phyloP scores from a whole-genome alignment of 2,113 vertebrate species.

The Myotis brandtii region DNA sequence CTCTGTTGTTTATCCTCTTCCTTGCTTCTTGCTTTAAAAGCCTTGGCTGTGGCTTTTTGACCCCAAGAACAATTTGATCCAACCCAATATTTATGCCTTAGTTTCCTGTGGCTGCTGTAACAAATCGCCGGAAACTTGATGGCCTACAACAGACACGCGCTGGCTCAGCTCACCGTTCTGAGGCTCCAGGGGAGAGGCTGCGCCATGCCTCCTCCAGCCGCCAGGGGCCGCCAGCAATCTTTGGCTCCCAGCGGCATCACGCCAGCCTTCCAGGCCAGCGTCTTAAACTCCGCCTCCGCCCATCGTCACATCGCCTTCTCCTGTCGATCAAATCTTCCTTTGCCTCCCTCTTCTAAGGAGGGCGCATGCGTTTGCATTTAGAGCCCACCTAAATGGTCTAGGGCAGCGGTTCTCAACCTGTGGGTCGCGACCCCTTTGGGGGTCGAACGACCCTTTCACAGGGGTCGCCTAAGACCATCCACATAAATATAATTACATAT shows the following conservation, averaged over 20 bases:
- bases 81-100: not conserved
- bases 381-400: not conserved
- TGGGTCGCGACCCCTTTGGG: too few relatives aligned
- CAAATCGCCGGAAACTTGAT: not conserved
- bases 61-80: not conserved
- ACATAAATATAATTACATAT: too few relatives aligned
- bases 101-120: not conserved
- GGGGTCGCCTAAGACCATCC: too few relatives aligned
- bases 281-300: not conserved
- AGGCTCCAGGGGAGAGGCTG: not conserved
- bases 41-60: not conserved
- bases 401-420: too few relatives aligned
- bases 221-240: not conserved
- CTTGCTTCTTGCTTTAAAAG: not conserved
- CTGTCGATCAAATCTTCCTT: not conserved
- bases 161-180: too few relatives aligned
- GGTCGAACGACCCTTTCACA: too few relatives aligned
- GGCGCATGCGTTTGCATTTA: not conserved
- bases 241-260: not conserved
- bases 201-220: not conserved
- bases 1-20: not conserved
- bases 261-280: not conserved
- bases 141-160: not conserved
- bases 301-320: not conserved
- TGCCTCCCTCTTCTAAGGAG: not conserved